A percentile compares a stretch with the other conserved stretches of the same genome.
phyloP scores from a whole-genome alignment of 1,140 invertebrate genomes.

The Cyclargus thomasi region DNA sequence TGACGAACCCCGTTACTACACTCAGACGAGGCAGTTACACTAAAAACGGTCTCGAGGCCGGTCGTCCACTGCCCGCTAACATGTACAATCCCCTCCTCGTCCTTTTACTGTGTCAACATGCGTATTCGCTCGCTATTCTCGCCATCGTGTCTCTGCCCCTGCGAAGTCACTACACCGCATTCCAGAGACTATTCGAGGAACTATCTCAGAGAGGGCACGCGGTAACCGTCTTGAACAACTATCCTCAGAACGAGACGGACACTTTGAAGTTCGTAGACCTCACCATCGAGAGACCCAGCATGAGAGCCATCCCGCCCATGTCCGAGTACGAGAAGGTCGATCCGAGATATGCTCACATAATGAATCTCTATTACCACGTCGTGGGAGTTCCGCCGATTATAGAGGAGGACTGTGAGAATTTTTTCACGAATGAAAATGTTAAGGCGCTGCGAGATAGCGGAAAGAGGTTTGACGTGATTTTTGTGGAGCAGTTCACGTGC shows the following conservation, averaged over 20 bases:
- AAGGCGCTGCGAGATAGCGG: slow-evolving; percentile 43
- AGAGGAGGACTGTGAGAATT: slow-evolving; percentile 50
- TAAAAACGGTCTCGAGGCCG: background rate
- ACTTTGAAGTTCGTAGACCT: slow-evolving; percentile 51
- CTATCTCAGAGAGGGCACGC: slow-evolving; percentile 61
- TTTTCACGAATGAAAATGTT: slow-evolving; percentile 54
- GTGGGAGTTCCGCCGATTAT: slow-evolving; percentile 5
- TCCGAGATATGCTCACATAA: slow-evolving; percentile 29
- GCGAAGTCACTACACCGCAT: slow-evolving; percentile 66
- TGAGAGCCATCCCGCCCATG: slow-evolving; percentile 20
- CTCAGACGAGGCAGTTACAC: background rate
- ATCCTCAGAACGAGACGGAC: slow-evolving; percentile 35
- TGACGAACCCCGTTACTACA: slow-evolving; percentile 2
- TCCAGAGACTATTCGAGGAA: slow-evolving; percentile 56
- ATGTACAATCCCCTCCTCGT: background rate
- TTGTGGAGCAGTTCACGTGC: slow-evolving; percentile 81
- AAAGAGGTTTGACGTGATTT: slow-evolving; percentile 79
- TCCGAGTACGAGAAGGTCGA: slow-evolving; percentile 35
- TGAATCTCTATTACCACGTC: slow-evolving; percentile 39
- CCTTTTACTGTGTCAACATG: slow-evolving; percentile 27
- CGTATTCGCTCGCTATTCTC: slow-evolving; percentile 42
- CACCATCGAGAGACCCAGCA: slow-evolving; percentile 16
- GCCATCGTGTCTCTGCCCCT: slow-evolving; percentile 53
- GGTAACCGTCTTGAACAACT: slow-evolving; percentile 66
- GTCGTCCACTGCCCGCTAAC: background rate